Evolutionary conservation across 2,888 invertebrate genomes (phyloP), one percentile per base, ranked within the genome.

Genomic region (Drosophila mayaguana): DNA sequence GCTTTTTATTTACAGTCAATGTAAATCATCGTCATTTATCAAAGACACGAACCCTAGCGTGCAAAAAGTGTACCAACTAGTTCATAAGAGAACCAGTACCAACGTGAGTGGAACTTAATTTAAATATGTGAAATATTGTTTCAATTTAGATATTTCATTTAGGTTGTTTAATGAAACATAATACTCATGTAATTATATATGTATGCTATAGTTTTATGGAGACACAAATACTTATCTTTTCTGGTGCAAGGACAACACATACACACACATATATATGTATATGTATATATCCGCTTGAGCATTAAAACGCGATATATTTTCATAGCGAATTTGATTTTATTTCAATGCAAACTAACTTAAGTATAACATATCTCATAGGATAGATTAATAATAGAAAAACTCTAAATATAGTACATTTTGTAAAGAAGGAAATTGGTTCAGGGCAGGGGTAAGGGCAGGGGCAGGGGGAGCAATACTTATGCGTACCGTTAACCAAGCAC

Each of bases 261-360:
- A 25, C 28, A 28, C 2, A 28, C 1, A 28, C 7, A 28, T 28
- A 28, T 6, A 28, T 1, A 28, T 25, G 6, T 6, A 25, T 25
- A 6, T n/a, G n/a, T n/a, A n/a, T n/a, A n/a, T n/a, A n/a, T n/a
- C n/a, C n/a, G n/a, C n/a, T n/a, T n/a, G n/a, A 9, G 0, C 36
- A 25, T 36, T 6, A 18, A 54, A 42, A 42, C 3, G 8, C 3
- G 14, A 9, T 12, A 40, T n/a, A 28, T 20, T 12, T 45, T 72
- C 72, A 38, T 60, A 69, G 57, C 54, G 50, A 75, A 72, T 60
- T 80, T 54, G 38, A 61, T 56, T 77, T 77, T 77, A 79, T 77
- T 79, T 79, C 75, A 79, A 77, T 79, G 76, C 76, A 75, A 65
- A 60, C 80, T 77, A 79, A 54, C 80, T 77, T 77, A 77, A 63